A percentile compares a stretch with the other conserved stretches of the same genome.
Conservation (phyloP, 2,888 invertebrate genomes). For the Mythimna ferrago region DNA sequence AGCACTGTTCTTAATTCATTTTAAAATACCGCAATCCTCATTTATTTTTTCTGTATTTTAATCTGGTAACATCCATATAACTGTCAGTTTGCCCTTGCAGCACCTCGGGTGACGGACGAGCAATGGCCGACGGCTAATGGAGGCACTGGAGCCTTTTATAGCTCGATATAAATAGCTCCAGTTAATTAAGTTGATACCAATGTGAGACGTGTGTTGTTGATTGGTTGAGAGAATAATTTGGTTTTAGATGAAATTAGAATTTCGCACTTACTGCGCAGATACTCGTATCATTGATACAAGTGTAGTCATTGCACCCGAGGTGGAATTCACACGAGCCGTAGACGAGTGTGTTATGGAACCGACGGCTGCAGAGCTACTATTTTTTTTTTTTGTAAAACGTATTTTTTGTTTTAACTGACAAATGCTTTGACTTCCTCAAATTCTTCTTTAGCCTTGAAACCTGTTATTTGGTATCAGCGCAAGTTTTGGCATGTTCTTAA, state of each 20-base stretch:
- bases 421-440: too few relatives aligned
- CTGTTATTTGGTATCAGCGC: too few relatives aligned
- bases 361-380: too few relatives aligned
- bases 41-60: conserved; percentile 4
- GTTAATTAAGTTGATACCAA: conserved; percentile 29
- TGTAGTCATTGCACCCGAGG: too few relatives aligned
- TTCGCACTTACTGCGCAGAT: neutral
- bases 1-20: neutral
- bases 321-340: too few relatives aligned
- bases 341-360: too few relatives aligned
- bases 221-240: neutral
- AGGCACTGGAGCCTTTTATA: conserved; percentile 12
- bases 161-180: conserved; percentile 22
- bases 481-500: too few relatives aligned
- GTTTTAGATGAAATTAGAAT: neutral
- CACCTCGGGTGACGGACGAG: conserved; percentile 31
- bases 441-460: too few relatives aligned
- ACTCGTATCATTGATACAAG: too few relatives aligned
- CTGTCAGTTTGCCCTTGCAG: neutral
- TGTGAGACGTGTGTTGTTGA: neutral
- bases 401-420: too few relatives aligned
- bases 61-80: conserved; percentile 5
- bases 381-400: too few relatives aligned
- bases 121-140: conserved; percentile 28
- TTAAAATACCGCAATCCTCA: neutral